Evolutionary conservation across 2,113 vertebrate species (phyloP).

Genomic region (Xiphophorus couchianus): DNA sequence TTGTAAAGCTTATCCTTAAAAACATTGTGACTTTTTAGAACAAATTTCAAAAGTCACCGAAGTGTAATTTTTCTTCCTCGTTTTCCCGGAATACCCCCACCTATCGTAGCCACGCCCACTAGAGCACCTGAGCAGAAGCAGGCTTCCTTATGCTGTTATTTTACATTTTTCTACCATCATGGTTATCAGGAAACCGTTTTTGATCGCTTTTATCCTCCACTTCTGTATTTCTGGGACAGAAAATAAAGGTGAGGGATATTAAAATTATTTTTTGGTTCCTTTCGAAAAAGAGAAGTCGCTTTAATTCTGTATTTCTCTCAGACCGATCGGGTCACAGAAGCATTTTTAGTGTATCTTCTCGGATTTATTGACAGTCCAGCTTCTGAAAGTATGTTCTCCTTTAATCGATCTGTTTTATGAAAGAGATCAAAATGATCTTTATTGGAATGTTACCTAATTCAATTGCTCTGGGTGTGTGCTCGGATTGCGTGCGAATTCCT

Average conservation of each 20-base stretch:
- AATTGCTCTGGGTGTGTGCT: neutral
- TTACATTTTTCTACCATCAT: neutral
- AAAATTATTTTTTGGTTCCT: neutral
- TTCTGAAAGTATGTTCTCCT: neutral
- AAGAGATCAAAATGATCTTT: neutral
- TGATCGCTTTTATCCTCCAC: constrained; percentile 13
- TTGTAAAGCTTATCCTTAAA: neutral
- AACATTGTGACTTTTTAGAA: neutral
- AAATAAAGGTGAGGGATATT: constrained; percentile 54
- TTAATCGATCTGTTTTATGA: neutral
- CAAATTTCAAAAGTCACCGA: too few relatives aligned
- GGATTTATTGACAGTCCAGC: neutral
- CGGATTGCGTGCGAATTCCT: neutral
- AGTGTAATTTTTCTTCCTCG: neutral
- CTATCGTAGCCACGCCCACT: constrained; percentile 3
- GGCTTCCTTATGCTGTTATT: neutral
- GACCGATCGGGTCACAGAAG: neutral
- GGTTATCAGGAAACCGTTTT: constrained; percentile 16
- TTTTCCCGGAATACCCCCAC: neutral
- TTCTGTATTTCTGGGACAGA: constrained; percentile 25
- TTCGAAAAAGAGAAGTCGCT: neutral
- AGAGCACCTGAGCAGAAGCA: constrained; percentile 4
- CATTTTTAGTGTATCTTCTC: neutral
- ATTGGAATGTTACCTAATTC: neutral
- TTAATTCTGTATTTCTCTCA: neutral